Base-by-base conservation (phyloP, 2,888 invertebrate genomes). In the Macrosiphum euphorbiae region DNA sequence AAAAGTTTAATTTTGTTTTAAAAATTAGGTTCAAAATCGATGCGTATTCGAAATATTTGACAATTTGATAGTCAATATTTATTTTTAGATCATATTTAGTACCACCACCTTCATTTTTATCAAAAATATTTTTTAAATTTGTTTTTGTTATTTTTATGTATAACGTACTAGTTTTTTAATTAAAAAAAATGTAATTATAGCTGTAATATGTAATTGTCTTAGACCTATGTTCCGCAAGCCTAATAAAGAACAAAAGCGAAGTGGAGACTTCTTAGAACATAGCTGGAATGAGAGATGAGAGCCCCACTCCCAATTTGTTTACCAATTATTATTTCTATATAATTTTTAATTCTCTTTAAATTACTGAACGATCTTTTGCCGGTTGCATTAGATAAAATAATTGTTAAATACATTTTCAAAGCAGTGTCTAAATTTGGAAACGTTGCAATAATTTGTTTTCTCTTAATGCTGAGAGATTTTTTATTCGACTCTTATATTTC, bases 351-450 rank as follows among this genome's bases (percentile, higher is more conserved):
- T 35, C 84, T 84, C 84, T 84, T 84, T 35, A 84, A 41, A 84
- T 24, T 84, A 84, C 84, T 84, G 13, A 84, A 84, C 4, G 35
- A 84, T 84, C 35, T 84, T 84, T 84, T 41, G 24, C 41, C 84
- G 16, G n/a, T 78, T 78, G 78, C 35, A 41, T 78, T 35, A 8
- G n/a, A 35, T 35, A 20, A 41, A n/a, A 78, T 78, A 35, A 35
- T 41, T 11, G 78, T 78, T 78, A 78, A 41, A 78, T 7, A 84
- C 20, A 84, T 84, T 84, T 84, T 84, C 20, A 84, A 41, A 41
- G n/a, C 41, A 84, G 35, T 84, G 84, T 84, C 84, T 84, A 84
- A 84, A 84, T 84, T 84, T 84, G 16, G 84, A 84, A 84, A 84
- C 16, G 78, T 35, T 52, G 52, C 7, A 7, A 44, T 4, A 44